Conservation (phyloP, 2,113 vertebrate genomes). For the Megaceryle torquata region DNA sequence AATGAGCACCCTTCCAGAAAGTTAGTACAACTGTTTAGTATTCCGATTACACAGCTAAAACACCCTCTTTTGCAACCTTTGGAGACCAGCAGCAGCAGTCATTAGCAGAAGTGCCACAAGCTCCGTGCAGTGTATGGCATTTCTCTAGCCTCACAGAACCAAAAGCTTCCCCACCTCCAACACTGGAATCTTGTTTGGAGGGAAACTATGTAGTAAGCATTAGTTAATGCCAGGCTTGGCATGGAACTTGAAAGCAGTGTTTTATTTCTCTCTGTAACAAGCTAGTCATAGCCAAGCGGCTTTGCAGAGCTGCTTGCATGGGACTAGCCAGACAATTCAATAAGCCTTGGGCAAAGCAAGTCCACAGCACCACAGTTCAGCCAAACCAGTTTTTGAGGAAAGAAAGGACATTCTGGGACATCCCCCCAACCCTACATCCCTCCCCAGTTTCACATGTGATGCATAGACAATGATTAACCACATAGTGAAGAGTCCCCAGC, state of each 20-base stretch:
- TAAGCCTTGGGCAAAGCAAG: background rate
- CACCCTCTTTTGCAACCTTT: background rate
- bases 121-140: background rate
- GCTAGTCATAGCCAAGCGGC: background rate
- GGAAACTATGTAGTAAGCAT: background rate
- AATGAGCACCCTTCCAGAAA: background rate
- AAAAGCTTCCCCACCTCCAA: background rate
- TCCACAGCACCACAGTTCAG: background rate
- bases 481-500: background rate
- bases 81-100: background rate
- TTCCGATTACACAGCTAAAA: background rate
- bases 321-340: background rate
- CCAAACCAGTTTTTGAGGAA: background rate
- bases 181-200: background rate
- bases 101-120: background rate
- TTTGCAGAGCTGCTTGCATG: background rate
- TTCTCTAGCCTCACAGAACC: accelerated
- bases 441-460: background rate
- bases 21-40: background rate
- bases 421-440: background rate
- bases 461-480: background rate
- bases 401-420: background rate
- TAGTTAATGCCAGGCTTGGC: background rate
- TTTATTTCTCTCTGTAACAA: background rate
- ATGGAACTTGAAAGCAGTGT: background rate